Conservation (phyloP, 2,888 invertebrate genomes). For the Xylota segnis region DNA sequence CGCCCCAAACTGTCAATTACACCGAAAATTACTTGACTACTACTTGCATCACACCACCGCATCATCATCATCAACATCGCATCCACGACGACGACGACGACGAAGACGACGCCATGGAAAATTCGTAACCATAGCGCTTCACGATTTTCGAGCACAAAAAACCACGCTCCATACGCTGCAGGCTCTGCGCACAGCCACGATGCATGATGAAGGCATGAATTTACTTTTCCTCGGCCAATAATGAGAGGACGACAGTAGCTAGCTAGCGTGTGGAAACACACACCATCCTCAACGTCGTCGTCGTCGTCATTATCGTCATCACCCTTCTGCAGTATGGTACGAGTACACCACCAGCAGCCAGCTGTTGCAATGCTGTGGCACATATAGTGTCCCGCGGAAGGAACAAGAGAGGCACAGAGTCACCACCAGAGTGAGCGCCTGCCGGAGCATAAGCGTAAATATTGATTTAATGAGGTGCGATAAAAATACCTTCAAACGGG, state of each 20-base stretch:
- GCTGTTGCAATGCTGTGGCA: constrained; percentile 49
- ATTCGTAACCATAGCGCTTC: constrained; percentile 68
- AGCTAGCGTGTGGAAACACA: constrained; percentile 63
- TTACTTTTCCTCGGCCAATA: constrained; percentile 70
- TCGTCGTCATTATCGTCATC: constrained; percentile 67
- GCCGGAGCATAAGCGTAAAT: constrained; percentile 79
- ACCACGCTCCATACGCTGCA: constrained; percentile 48
- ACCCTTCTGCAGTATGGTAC: constrained; percentile 48
- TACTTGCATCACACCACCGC: constrained; percentile 71
- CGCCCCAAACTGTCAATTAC: constrained; percentile 77
- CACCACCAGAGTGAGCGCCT: constrained; percentile 64
- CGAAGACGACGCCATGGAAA: constrained; percentile 47
- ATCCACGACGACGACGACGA: constrained; percentile 7
- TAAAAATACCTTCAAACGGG: constrained; percentile 78
- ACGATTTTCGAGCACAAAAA: constrained; percentile 63
- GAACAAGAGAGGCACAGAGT: constrained; percentile 3
- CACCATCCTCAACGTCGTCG: constrained; percentile 56
- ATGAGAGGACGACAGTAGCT: constrained; percentile 73
- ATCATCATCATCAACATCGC: constrained; percentile 59
- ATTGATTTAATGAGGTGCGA: constrained; percentile 82
- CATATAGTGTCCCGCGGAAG: constrained; percentile 11
- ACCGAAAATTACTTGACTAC: constrained; percentile 76
- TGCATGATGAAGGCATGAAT: constrained; percentile 70
- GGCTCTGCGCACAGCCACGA: constrained; percentile 28
- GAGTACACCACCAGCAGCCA: constrained; percentile 34